These are phyloP conservation scores for Lampris incognitus DNA, from an alignment of 2,113 vertebrate genomes.

Conservation along the genomic window DNA sequence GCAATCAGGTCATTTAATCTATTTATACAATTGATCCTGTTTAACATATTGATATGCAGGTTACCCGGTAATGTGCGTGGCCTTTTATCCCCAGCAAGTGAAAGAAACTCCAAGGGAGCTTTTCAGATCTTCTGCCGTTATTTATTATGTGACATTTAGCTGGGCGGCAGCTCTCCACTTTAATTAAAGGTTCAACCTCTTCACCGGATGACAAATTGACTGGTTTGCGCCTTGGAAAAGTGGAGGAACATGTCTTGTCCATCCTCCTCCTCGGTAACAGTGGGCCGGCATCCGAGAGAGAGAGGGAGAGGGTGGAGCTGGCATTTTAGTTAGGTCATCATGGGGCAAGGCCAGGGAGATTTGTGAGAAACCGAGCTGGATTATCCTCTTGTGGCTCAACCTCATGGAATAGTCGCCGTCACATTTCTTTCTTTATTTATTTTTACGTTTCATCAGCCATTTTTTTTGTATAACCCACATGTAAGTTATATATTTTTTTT, in stretches of 20 bases:
- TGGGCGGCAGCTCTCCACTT: constrained; percentile 75
- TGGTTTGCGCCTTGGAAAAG: constrained; percentile 70
- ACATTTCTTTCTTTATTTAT: neutral
- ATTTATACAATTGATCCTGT: constrained; percentile 77
- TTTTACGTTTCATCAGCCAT: constrained; percentile 6
- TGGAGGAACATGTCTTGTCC: constrained; percentile 58
- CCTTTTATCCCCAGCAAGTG: constrained; percentile 64
- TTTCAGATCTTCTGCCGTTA: constrained; percentile 75
- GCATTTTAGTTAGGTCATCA: constrained; percentile 53
- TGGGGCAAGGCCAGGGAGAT: neutral
- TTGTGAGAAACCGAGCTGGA: constrained; percentile 31
- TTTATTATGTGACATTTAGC: constrained; percentile 82
- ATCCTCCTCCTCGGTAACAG: constrained; percentile 38
- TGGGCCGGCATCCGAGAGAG: constrained; percentile 34
- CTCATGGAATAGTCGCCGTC: neutral
- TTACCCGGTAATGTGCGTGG: constrained; percentile 70
- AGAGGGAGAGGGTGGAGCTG: constrained; percentile 45
- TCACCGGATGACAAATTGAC: constrained; percentile 80
- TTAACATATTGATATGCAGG: constrained; percentile 79
- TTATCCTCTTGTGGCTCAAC: constrained; percentile 13
- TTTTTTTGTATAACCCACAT: neutral
- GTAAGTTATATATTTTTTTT: neutral
- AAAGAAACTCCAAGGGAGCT: constrained; percentile 62
- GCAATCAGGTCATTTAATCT: constrained; percentile 72
- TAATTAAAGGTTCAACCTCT: constrained; percentile 83